Conservation (phyloP, 2,888 invertebrate genomes). For the Tetranychus piercei region DNA sequence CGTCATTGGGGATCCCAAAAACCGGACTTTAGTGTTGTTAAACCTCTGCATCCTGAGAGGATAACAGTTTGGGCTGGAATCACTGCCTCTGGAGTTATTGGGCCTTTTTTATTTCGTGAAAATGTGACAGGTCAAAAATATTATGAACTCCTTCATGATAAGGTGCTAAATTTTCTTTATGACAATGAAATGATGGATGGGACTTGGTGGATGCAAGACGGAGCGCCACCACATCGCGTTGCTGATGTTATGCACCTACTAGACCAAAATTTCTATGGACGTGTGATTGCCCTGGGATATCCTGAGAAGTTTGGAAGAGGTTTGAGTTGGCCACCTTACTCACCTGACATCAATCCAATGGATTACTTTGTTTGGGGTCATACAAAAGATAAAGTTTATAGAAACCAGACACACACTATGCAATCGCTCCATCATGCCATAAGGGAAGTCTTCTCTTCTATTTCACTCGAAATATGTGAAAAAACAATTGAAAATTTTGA, state of each 20-base stretch:
- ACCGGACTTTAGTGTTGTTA: background rate
- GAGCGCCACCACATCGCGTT: background rate
- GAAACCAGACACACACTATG: background rate
- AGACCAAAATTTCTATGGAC: background rate
- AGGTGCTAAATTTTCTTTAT: background rate
- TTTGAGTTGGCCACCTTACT: background rate
- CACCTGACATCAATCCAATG: background rate
- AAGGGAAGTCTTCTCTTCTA: too few species aligned
- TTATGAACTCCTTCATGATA: background rate
- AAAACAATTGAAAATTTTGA: too few species aligned
- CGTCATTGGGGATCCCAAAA: background rate
- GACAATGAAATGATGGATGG: background rate
- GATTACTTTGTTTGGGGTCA: background rate
- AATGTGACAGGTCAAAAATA: background rate
- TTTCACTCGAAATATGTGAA: too few species aligned
- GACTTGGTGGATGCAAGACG: background rate
- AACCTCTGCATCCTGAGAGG: background rate
- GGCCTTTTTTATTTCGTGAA: background rate
- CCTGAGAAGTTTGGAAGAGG: background rate
- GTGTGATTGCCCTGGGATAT: background rate
- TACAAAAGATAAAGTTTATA: background rate
- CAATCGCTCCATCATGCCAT: too few species aligned
- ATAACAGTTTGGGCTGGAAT: background rate
- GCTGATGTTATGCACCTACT: background rate
- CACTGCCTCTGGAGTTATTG: background rate